Conservation (phyloP, 2,888 invertebrate genomes). For the Acronicta leporina region DNA sequence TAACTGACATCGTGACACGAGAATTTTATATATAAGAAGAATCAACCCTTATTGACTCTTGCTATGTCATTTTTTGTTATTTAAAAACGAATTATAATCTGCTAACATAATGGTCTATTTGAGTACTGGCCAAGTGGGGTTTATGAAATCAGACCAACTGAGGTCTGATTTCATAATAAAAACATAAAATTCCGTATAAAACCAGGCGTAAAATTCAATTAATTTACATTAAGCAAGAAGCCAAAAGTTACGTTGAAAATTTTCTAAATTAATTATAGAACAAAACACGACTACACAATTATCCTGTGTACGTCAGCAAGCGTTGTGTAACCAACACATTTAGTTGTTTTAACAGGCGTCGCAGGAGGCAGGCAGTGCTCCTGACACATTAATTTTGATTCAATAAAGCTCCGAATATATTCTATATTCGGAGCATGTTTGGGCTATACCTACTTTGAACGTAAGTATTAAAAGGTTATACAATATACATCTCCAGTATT, state of each 20-base stretch:
- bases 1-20: too few relatives aligned
- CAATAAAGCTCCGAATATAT: slow-evolving; percentile 46
- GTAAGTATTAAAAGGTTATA: neutral
- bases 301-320: slow-evolving; percentile 35
- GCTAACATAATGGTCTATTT: too few relatives aligned
- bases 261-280: slow-evolving; percentile 41
- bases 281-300: slow-evolving; percentile 22
- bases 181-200: too few relatives aligned
- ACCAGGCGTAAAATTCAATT: neutral
- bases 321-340: slow-evolving; percentile 41
- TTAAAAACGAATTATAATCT: too few relatives aligned
- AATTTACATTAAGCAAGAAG: slow-evolving; percentile 15
- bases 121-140: too few relatives aligned
- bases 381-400: slow-evolving; percentile 65
- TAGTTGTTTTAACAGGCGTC: slow-evolving; percentile 45
- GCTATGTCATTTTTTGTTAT: too few relatives aligned
- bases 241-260: slow-evolving; percentile 9
- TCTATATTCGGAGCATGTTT: slow-evolving; percentile 21
- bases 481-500: too few relatives aligned
- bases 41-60: too few relatives aligned
- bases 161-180: too few relatives aligned
- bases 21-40: too few relatives aligned
- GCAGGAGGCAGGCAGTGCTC: slow-evolving; percentile 38
- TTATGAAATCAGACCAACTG: too few relatives aligned
- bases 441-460: slow-evolving; percentile 6